Base-by-base conservation (phyloP, 2,888 invertebrate genomes). In the Tetrapedia diversipes region DNA sequence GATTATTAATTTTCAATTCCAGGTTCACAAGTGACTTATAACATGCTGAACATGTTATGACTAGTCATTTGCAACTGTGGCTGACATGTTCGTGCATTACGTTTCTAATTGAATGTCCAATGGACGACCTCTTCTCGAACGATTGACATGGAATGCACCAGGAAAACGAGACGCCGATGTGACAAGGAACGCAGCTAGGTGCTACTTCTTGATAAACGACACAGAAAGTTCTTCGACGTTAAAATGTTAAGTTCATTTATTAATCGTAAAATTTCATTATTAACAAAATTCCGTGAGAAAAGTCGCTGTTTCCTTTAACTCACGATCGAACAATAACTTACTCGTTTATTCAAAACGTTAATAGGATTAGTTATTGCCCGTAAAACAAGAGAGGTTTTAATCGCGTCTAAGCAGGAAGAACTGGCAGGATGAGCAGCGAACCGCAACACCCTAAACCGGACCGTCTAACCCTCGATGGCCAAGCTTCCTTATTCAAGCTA, bases 361-460 rank as follows among this genome's bases (percentile, higher is more conserved):
- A n/a, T n/a, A n/a, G n/a, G n/a, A n/a, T n/a, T 10, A 10, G n/a
- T 16, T 4, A 34, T 34, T 39, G 16, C 3, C 10, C 2, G 11
- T 10, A 63, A 54, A 16, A 10, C 45, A 47, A 64, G 57, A 70
- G 43, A 72, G 47, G n/a, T 22, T 39, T 57, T 27, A 70, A 53
- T 49, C 47, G 61, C 16, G 47, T 37, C 64, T 68, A 77, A 83
- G 71, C 80, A 86, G 83, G 84, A 86, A 87, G 80, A 76, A 83
- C 74, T 47, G 47, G 78, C 60, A 79, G 74, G 75, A 80, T 68
- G 81, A 73, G 73, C 84, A 86, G 75, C 87, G 79, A 86, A 86
- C 84, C 87, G 85, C 80, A 65, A 83, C 87, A 84, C 85, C 87
- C 86, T 86, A 87, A 87, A 86, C 84, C 82, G 85, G 86, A 84